These are phyloP conservation scores for Drosophila stalkeri DNA, from an alignment of 2,888 invertebrate species.

Conservation along the genomic window DNA sequence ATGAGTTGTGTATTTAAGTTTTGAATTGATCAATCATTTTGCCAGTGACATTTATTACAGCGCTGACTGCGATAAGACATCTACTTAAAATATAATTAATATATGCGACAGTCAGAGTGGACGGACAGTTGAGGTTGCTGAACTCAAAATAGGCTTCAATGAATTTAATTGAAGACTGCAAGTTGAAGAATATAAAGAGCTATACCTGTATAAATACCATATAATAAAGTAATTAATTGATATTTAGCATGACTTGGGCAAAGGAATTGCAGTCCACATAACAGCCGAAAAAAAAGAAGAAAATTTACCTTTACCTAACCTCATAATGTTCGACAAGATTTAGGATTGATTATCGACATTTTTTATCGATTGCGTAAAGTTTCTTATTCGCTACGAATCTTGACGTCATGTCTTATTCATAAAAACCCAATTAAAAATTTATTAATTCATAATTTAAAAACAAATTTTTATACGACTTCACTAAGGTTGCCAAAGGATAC, in stretches of 20 bases:
- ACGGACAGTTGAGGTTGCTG: not conserved
- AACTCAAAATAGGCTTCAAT: not conserved
- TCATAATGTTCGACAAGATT: too few species aligned
- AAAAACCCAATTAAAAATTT: not conserved
- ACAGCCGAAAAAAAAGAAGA: too few species aligned
- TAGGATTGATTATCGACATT: not conserved
- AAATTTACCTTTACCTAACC: too few species aligned
- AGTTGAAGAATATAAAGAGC: not conserved
- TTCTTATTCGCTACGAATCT: too few species aligned
- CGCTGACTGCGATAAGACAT: slow-evolving; percentile 10
- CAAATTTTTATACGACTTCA: not conserved
- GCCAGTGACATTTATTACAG: slow-evolving; percentile 8
- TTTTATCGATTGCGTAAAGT: too few species aligned
- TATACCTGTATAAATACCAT: not conserved
- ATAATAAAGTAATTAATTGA: not conserved
- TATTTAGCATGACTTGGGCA: not conserved
- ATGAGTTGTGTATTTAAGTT: slow-evolving; percentile 17
- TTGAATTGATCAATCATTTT: slow-evolving; percentile 29
- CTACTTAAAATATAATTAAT: slow-evolving; percentile 6
- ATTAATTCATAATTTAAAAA: not conserved
- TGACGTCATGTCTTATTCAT: not conserved
- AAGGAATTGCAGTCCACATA: not conserved
- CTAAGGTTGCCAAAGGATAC: not conserved
- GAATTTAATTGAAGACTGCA: not conserved
- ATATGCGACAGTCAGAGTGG: not conserved